phyloP scores from a whole-genome alignment of 2,113 vertebrate species.

The Riparia riparia region DNA sequence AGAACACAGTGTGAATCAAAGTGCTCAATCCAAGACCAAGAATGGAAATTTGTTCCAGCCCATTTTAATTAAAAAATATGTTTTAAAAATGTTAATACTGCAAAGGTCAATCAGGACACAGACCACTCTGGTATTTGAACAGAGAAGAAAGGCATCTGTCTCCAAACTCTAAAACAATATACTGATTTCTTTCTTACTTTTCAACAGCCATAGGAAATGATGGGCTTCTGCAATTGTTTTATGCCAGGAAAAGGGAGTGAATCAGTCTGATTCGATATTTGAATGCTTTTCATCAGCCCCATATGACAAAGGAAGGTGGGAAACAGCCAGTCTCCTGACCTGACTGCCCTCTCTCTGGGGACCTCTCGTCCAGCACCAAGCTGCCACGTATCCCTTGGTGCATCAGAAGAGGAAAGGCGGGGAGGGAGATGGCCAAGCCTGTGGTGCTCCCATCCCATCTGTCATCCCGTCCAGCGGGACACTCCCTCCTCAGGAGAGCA shows the following conservation, averaged over 20 bases:
- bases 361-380: background rate
- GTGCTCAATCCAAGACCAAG: background rate
- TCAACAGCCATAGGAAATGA: background rate
- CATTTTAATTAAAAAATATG: background rate
- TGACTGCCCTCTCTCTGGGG: background rate
- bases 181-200: background rate
- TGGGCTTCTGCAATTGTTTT: background rate
- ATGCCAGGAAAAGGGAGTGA: constrained; percentile 2
- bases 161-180: background rate
- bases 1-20: background rate
- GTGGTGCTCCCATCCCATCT: background rate
- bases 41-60: background rate
- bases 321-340: background rate
- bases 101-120: background rate
- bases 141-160: background rate
- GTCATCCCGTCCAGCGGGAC: background rate
- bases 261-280: background rate
- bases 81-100: background rate
- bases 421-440: background rate
- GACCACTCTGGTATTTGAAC: background rate
- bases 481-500: background rate
- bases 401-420: background rate
- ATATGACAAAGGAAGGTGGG: background rate
- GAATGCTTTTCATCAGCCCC: background rate
- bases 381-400: background rate